Percentiles rank a stretch among this genome's conserved stretches.
These are phyloP conservation scores for Troglohyphantes excavatus DNA, from an alignment of 2,888 invertebrate genomes.

Conservation along the genomic window DNA sequence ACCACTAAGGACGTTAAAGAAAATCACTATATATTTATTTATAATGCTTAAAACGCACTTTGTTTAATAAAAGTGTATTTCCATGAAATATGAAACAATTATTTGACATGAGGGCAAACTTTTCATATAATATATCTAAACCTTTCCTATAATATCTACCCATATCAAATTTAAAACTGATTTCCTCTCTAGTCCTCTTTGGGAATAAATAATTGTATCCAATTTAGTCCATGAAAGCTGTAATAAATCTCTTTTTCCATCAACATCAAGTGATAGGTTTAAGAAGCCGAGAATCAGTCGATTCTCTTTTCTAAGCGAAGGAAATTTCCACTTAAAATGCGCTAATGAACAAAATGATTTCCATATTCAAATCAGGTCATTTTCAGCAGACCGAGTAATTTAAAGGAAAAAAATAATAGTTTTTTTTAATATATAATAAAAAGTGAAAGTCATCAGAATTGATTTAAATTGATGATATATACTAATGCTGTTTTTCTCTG, in stretches of 20 bases:
- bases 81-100: too few species aligned
- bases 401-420: constrained; percentile 6
- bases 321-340: constrained; percentile 43
- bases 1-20: too few species aligned
- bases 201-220: neutral
- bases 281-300: neutral
- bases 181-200: neutral
- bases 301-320: neutral
- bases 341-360: constrained; percentile 36
- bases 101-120: too few species aligned
- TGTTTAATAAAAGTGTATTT: too few species aligned
- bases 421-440: neutral
- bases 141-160: too few species aligned
- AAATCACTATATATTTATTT: too few species aligned
- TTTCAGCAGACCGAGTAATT: neutral
- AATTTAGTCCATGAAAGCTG: too few species aligned
- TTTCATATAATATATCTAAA: too few species aligned
- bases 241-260: too few species aligned
- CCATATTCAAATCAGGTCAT: constrained; percentile 49
- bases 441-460: neutral
- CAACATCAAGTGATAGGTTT: neutral
- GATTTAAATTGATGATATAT: neutral
- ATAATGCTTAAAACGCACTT: too few species aligned
- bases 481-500: neutral
- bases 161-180: too few species aligned